Conservation (phyloP, 1,140 invertebrate species). For the Drosophila oshimai region DNA sequence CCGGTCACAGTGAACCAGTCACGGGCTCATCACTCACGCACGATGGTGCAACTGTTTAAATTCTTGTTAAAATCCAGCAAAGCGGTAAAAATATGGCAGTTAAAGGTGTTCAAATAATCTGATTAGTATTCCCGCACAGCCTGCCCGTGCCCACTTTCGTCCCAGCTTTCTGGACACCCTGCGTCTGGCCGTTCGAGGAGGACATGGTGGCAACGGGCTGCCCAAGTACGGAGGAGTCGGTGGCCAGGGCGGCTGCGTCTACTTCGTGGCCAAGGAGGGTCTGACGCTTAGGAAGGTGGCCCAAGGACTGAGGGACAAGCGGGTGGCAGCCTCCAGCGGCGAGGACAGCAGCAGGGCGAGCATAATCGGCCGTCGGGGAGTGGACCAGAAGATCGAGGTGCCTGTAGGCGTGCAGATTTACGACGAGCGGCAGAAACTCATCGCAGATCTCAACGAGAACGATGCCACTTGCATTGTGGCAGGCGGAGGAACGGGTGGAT, state of each 20-base stretch:
- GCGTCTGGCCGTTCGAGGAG: conserved; percentile 88
- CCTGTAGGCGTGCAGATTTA: conserved; percentile 91
- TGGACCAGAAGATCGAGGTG: conserved; percentile 88
- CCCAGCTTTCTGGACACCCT: conserved; percentile 88
- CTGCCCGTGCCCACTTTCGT: conserved; percentile 66
- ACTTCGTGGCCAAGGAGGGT: conserved; percentile 87
- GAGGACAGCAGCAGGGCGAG: conserved; percentile 88
- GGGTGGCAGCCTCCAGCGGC: conserved; percentile 86
- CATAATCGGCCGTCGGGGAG: conserved; percentile 89
- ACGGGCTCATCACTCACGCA: conserved; percentile 17
- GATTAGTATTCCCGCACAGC: conserved; percentile 11
- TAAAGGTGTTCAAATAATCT: neutral
- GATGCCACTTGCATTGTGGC: conserved; percentile 86
- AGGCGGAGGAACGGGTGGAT: conserved; percentile 87
- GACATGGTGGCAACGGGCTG: conserved; percentile 89
- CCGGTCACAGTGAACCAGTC: neutral
- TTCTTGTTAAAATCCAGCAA: conserved; percentile 70
- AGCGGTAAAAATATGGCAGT: conserved; percentile 24
- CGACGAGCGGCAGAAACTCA: conserved; percentile 85
- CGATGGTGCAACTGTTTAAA: conserved; percentile 76
- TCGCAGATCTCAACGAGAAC: conserved; percentile 90
- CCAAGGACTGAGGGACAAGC: conserved; percentile 83
- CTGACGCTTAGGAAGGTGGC: conserved; percentile 85
- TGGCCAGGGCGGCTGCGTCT: conserved; percentile 93
- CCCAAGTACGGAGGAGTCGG: conserved; percentile 92